Evolutionary conservation across 1,140 invertebrate species (phyloP).

Genomic region (Drosophila eugracilis): DNA sequence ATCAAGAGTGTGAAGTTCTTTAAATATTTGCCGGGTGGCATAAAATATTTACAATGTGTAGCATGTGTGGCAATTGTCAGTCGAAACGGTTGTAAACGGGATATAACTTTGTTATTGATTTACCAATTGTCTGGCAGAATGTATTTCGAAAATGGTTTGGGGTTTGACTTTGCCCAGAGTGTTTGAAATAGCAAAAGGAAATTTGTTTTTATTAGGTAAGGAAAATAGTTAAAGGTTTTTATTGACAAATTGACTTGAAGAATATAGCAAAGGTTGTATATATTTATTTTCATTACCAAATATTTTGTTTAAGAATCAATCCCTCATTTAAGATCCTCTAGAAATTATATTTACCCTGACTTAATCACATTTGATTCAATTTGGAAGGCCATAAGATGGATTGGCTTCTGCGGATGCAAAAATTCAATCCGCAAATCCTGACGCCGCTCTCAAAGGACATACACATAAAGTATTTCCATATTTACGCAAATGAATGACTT

Average conservation of each 20-base stretch:
- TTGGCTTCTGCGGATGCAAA: slow-evolving; percentile 32
- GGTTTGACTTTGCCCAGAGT: not conserved
- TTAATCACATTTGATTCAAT: slow-evolving; percentile 46
- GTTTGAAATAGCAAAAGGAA: not conserved
- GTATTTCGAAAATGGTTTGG: not conserved
- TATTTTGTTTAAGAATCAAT: not conserved
- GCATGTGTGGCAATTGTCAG: slow-evolving; percentile 75
- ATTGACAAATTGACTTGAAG: too few species aligned
- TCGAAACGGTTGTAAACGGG: slow-evolving; percentile 36
- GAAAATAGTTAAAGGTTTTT: too few species aligned
- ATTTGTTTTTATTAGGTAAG: not conserved
- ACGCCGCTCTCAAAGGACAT: slow-evolving; percentile 28
- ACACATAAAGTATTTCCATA: slow-evolving; percentile 43
- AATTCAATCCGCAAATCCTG: slow-evolving; percentile 34
- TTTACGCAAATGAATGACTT: slow-evolving; percentile 50
- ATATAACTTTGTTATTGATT: slow-evolving; percentile 45
- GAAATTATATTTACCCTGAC: slow-evolving; percentile 15
- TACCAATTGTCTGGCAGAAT: slow-evolving; percentile 14
- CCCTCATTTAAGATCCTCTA: not conserved
- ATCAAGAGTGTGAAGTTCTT: slow-evolving; percentile 76
- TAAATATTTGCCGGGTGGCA: slow-evolving; percentile 74
- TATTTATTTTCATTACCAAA: not conserved
- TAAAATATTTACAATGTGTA: slow-evolving; percentile 75
- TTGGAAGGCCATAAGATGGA: slow-evolving; percentile 34
- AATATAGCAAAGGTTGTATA: too few species aligned